These are phyloP conservation scores for Ondatra zibethicus DNA, from an alignment of 2,113 vertebrate species.

Conservation along the genomic window DNA sequence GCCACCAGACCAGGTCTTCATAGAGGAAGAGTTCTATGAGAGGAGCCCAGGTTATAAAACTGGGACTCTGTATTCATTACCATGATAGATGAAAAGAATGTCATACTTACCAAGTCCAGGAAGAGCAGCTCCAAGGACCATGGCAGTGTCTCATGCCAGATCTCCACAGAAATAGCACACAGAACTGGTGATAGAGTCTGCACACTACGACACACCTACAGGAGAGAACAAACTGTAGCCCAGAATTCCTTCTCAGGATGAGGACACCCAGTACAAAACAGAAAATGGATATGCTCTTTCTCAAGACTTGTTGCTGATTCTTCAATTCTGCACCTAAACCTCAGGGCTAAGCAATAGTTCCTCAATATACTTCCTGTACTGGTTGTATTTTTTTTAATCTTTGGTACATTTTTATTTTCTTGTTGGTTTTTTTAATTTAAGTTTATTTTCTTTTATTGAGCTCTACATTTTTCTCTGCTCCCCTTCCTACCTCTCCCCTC, in stretches of 20 bases:
- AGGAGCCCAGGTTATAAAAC: not conserved
- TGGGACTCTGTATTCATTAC: not conserved
- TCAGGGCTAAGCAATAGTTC: not conserved
- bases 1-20: not conserved
- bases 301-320: not conserved
- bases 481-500: too few relatives aligned
- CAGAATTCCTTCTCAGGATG: not conserved
- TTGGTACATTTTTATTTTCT: too few relatives aligned
- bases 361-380: not conserved
- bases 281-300: not conserved
- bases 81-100: too few relatives aligned
- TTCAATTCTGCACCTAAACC: too few relatives aligned
- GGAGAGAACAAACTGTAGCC: fast-evolving
- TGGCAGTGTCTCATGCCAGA: not conserved
- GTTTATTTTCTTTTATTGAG: too few relatives aligned
- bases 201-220: not conserved
- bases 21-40: not conserved
- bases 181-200: too few relatives aligned
- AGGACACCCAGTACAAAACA: not conserved
- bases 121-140: not conserved
- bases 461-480: too few relatives aligned
- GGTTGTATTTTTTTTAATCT: too few relatives aligned
- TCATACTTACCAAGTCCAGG: not conserved
- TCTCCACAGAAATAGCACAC: not conserved
- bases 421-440: too few relatives aligned